Evolutionary conservation across 2,888 invertebrate genomes (phyloP), one percentile per base, ranked within the genome.

Genomic region (Cephus pygmeus): DNA sequence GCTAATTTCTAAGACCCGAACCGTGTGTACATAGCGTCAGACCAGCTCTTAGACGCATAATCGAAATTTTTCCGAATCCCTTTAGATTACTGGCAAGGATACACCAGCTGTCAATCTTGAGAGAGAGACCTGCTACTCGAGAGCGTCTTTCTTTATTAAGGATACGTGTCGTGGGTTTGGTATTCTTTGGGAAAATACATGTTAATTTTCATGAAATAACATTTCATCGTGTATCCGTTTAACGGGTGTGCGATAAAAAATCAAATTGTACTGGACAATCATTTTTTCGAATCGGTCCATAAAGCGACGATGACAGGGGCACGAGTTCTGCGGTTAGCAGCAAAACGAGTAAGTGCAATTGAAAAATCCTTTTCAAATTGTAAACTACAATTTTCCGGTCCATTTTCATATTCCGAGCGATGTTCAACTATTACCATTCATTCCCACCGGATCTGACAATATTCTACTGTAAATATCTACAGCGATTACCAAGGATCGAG

Each of bases 1-100:
- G 89, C 89, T 88, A 89, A 90, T 90, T 88, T 88, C 75, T 34
- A 36, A 79, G 79, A 77, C 77, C 80, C 36, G 76, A 75, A 75
- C 77, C 69, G 69, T 88, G 84, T 88, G 87, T 87, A 84, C 85
- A 82, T 78, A 87, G 83, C 82, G 78, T 76, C 75, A 74, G 69
- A 73, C 78, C 23, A 15, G 23, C 71, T 33, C 71, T 34, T 34
- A 23, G 71, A 33, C 33, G 23, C 71, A 71, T 34, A 31, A 34
- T 15, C 12, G 35, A 34, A 31, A 71, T 34, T 34, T 34, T 71
- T 71, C 71, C 71, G 71, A 31, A 34, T 31, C 71, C 34, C 71
- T 71, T 71, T 71, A 31, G 71, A 71, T 71, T 34, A 9, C 31
- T 31, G 12, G 31, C 12, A 31, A 71, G 71, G 71, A 30, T 71